Evolutionary conservation across 2,888 invertebrate species (phyloP), one percentile per base, ranked within the genome.

Genomic region (Cenopis cana): DNA sequence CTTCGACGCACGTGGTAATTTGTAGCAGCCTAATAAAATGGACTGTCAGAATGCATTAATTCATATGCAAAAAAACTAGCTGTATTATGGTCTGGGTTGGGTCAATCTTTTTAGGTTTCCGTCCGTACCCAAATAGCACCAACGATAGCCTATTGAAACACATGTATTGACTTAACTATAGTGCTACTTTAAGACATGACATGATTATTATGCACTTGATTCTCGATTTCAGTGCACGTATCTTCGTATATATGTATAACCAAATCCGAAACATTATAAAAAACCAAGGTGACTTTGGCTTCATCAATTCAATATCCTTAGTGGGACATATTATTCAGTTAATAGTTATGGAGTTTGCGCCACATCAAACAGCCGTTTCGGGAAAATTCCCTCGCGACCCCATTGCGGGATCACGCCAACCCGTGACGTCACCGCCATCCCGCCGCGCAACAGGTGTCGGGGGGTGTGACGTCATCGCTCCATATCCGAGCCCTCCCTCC

Each of bases 391-490:
- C 17, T 54, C 64, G 33, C 46, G 57, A 36, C 56, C 64, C 64
- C 57, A 50, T 65, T 64, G 64, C 41, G 18, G 64, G 64, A 69
- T 69, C 49, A 69, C 62, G 50, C 52, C 68, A 14, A 36, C 59
- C 54, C 20, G 71, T 73, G 74, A 71, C 74, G 74, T 68, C 74
- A 73, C 70, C 54, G 49, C 65, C 60, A 54, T 11, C 59, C 64
- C 56, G 62, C 38, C 69, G 52, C 46, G 56, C 70, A 67, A 66
- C 70, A 66, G 66, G 65, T 60, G 60, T 49, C 60, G 9, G 41
- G 17, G n/a, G 24, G 64, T n/a, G 66, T 71, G 70, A 71, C 70
- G 70, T 71, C 70, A 71, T 24, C 70, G 66, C 66, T 49, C 66
- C 65, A 71, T 55, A 55, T 67, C 49, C 36, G 65, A 54, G 54